Base-by-base conservation (phyloP, 2,888 invertebrate genomes). In the Scaptomyza flava region DNA sequence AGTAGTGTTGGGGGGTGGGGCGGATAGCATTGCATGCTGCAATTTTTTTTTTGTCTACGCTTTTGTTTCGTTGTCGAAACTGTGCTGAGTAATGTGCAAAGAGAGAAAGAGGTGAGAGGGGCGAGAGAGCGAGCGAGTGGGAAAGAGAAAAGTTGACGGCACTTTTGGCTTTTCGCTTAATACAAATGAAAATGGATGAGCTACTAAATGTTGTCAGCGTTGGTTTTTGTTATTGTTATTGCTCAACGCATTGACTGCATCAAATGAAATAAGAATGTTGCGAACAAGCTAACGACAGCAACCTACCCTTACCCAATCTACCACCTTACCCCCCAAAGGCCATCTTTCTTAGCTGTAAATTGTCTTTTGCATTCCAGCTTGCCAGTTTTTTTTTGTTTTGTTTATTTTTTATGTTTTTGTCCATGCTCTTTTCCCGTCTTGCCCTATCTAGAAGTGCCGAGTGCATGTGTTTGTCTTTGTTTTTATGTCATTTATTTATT, bases 111-210 rank as follows among this genome's bases (percentile, higher is more conserved):
- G 43, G 2, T 20, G 11, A 17, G 17, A 1, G 17, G 17, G 17
- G 17, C 17, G 17, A 17, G 17, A 6, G 38, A n/a, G 20, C 20
- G 30, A 2, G 36, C 2, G 46, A 63, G 64, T 70, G 42, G 53
- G 76, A 30, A 52, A 53, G 61, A 27, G 61, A 59, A 73, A 72
- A 67, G 73, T 73, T 72, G 61, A 54, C 58, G 53, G 73, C 71
- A 73, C 81, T 76, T 75, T 76, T 85, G 83, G 72, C 75, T 82
- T 81, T 72, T 79, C 63, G 82, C 82, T 78, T 72, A 83, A 78
- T 78, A 85, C 83, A 86, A 87, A 87, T 88, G 87, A 87, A 87
- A 87, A 87, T 87, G 84, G 88, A 87, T 87, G 88, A 80, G 87
- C 75, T 80, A 87, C 82, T 74, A 84, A 86, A 81, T 88, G 86